Percentiles rank a stretch among this genome's conserved stretches.
Conservation (phyloP, 2,113 vertebrate species). For the Mus spicilegus region DNA sequence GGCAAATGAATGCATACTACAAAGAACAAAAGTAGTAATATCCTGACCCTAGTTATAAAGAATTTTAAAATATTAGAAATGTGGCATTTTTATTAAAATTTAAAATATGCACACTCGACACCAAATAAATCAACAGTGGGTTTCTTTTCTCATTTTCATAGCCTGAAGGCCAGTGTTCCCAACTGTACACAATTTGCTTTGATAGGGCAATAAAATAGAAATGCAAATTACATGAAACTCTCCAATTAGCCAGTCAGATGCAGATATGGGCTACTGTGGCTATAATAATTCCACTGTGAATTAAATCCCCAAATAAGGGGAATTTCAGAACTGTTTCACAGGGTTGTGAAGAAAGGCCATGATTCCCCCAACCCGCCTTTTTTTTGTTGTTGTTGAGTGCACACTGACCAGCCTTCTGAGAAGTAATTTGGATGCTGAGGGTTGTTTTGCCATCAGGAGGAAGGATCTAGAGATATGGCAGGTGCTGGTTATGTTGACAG, state of each 20-base stretch:
- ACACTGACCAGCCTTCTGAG: not conserved
- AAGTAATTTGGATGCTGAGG: not conserved
- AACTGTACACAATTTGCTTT: conserved; percentile 77
- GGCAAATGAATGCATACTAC: not conserved
- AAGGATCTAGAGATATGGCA: conserved; percentile 30
- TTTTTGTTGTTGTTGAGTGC: not conserved
- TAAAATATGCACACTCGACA: conserved; percentile 76
- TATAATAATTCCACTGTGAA: not conserved
- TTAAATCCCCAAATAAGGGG: conserved; percentile 36
- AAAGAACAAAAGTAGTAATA: conserved; percentile 59
- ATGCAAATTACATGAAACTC: conserved; percentile 80
- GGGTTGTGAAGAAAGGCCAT: not conserved
- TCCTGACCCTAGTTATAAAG: conserved; percentile 48
- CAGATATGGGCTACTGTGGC: conserved; percentile 31
- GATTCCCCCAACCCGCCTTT: too few relatives aligned
- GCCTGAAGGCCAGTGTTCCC: conserved; percentile 76
- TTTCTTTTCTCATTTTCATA: conserved; percentile 75
- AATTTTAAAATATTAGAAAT: conserved; percentile 60
- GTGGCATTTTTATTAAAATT: conserved; percentile 76
- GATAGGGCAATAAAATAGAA: conserved; percentile 80
- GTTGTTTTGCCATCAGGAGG: conserved; percentile 23
- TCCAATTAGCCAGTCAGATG: conserved; percentile 66
- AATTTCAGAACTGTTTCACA: conserved; percentile 13
- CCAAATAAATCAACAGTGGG: conserved; percentile 75
- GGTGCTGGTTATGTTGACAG: conserved; percentile 50